Percentiles rank a stretch among this genome's conserved stretches.
Evolutionary conservation across 2,888 invertebrate genomes (phyloP).

Genomic region (Syrista parreyssii): DNA sequence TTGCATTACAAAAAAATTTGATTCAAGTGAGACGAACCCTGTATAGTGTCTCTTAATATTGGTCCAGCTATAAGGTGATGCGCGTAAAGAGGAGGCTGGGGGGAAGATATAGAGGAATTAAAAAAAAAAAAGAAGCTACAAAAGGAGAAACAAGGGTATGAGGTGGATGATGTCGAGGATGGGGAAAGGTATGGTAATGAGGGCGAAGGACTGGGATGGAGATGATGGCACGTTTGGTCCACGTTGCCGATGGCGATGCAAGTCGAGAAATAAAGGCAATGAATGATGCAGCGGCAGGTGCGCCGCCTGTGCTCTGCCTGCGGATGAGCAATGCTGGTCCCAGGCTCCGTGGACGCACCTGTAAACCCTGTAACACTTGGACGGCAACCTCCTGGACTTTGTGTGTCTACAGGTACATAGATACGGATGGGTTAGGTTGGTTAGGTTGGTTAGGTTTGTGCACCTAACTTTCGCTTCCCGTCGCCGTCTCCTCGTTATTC

Average conservation of each 20-base stretch:
- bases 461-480: conserved; percentile 4
- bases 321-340: conserved; percentile 52
- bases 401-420: neutral
- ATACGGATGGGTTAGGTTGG: neutral
- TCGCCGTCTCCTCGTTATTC: conserved; percentile 7
- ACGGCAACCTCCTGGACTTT: conserved; percentile 4
- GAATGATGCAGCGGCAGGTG: conserved; percentile 58
- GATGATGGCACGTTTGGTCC: conserved; percentile 30
- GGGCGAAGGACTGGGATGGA: conserved; percentile 21
- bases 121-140: neutral
- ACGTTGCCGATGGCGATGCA: conserved; percentile 29
- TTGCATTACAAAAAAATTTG: too few relatives aligned
- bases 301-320: conserved; percentile 36
- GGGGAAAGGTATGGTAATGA: conserved; percentile 29
- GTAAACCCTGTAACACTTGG: conserved; percentile 28
- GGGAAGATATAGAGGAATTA: neutral
- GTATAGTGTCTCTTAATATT: neutral
- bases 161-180: conserved; percentile 10
- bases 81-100: neutral
- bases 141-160: neutral
- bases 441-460: neutral
- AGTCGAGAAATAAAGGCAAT: conserved; percentile 43
- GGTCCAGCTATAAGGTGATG: neutral
- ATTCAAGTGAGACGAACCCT: neutral
- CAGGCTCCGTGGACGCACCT: conserved; percentile 49